Evolutionary conservation across 2,888 invertebrate genomes (phyloP), one percentile per base, ranked within the genome.

Genomic region (Odontothrips loti): DNA sequence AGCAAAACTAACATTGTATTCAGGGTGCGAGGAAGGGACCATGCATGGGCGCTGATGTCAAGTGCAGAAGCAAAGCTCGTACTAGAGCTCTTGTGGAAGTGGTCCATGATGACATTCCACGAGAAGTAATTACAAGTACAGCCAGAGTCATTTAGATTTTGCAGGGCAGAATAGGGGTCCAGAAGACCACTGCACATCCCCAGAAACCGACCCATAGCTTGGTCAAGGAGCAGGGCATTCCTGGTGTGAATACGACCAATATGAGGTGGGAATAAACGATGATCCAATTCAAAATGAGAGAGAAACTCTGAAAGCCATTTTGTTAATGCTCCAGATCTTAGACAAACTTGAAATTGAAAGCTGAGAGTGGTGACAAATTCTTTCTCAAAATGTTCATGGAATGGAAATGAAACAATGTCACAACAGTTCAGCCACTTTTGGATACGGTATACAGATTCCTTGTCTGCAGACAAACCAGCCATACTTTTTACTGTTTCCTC

Each of bases 91-190:
- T 27, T 27, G 23, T 85, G 85, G 82, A 85, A 85, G 75, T 83
- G 82, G 79, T 85, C 84, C 27, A 86, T 81, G 43, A 86, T 82
- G 11, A 84, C 83, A 82, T 84, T 84, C 82, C 85, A 85, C 68
- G 85, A 84, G 29, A 84, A 81, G 81, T 84, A 86, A 79, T 84
- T 84, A 82, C 86, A 86, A 15, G 83, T 82, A 43, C 85, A 82
- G 9, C 82, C 79, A 23, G 82, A 81, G 17, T 82, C 82, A 80
- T 84, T 84, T 23, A 86, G 79, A 81, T 82, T 82, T 58, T 85
- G 82, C 27, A 86, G 81, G 34, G 85, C 85, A 81, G 80, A 81
- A 51, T 82, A 82, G 10, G 85, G 84, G 80, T 85, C 85, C 10
- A 86, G 27, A 8, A 75, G 23, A 27, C 12, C 12, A 27, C 27